phyloP scores from a whole-genome alignment of 1,140 invertebrate species.

The Melanaphis sacchari region DNA sequence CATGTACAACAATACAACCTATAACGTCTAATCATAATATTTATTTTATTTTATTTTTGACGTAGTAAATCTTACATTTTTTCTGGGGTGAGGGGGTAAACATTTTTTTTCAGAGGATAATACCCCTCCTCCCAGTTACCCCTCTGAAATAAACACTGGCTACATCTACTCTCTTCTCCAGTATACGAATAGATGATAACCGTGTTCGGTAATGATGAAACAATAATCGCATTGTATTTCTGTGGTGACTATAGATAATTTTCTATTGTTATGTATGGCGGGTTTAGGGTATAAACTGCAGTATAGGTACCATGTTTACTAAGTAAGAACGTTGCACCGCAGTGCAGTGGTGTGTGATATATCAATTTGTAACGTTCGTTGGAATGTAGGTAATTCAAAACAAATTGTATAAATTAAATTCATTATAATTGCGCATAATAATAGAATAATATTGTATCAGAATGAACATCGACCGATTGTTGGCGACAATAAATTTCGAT shows the following conservation, averaged over 20 bases:
- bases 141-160: too few species aligned
- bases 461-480: neutral
- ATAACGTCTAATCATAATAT: too few species aligned
- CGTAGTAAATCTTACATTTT: too few species aligned
- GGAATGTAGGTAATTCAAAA: neutral
- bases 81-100: too few species aligned
- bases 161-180: neutral
- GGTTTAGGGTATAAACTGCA: neutral
- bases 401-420: too few species aligned
- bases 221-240: neutral
- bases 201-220: neutral
- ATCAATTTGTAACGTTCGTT: neutral
- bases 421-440: neutral
- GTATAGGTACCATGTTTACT: neutral
- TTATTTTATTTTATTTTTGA: too few species aligned
- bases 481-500: neutral
- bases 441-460: neutral
- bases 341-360: neutral
- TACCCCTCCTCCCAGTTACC: too few species aligned
- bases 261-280: too few species aligned
- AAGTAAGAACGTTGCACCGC: neutral
- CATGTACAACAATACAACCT: too few species aligned
- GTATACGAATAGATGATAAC: neutral
- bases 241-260: neutral
- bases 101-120: too few species aligned